Evolutionary conservation across 2,888 invertebrate species (phyloP).

Genomic region (Hypercompe scribonia): DNA sequence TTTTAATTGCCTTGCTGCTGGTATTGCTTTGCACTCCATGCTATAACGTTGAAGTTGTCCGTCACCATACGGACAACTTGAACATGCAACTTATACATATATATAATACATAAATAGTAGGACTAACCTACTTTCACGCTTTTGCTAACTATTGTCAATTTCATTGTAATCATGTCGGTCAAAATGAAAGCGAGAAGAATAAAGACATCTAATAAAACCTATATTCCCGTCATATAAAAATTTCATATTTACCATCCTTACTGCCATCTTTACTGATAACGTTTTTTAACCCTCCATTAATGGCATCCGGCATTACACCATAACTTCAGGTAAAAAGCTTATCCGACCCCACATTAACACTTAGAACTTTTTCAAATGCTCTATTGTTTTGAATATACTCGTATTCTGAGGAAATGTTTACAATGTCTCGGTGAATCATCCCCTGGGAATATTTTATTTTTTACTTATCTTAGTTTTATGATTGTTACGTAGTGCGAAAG

Average conservation of each 20-base stretch:
- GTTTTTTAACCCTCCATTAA: constrained; percentile 61
- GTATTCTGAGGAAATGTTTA: constrained; percentile 62
- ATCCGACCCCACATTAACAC: constrained; percentile 67
- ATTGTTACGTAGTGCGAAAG: constrained; percentile 46
- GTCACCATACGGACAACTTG: too few species aligned
- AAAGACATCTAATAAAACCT: background rate
- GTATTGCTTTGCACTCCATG: too few species aligned
- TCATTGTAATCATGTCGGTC: background rate
- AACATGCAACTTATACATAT: too few species aligned
- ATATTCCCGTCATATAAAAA: constrained; percentile 22
- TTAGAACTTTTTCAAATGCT: constrained; percentile 65
- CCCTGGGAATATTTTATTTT: constrained; percentile 51
- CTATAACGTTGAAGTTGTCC: too few species aligned
- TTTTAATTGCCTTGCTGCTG: too few species aligned
- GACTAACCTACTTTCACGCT: too few species aligned
- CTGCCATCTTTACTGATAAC: constrained; percentile 34
- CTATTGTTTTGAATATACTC: constrained; percentile 56
- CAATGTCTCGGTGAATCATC: constrained; percentile 53
- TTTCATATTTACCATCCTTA: constrained; percentile 37
- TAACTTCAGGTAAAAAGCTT: constrained; percentile 63
- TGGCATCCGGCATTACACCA: constrained; percentile 61
- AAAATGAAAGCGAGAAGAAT: constrained; percentile 19
- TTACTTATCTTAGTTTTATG: constrained; percentile 54
- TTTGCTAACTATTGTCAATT: constrained; percentile 3
- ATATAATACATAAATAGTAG: too few species aligned